Evolutionary conservation across 2,797 vertebrate genomes (phyloP).

Genomic region (Lepilemur septentrionalis): DNA sequence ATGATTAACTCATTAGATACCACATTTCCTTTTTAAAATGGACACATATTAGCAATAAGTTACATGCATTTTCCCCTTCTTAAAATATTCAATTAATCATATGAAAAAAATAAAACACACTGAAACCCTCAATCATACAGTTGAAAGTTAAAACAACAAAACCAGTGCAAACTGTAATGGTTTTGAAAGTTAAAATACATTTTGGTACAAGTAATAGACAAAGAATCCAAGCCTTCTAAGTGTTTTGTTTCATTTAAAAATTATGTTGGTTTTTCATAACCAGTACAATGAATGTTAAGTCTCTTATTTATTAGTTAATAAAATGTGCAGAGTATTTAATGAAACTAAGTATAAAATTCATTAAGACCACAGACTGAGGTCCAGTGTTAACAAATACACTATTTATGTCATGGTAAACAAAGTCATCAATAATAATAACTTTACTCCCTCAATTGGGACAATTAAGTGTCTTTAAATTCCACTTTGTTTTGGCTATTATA

Average conservation of each 20-base stretch:
- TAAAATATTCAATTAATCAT: conserved; percentile 40
- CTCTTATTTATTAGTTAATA: conserved; percentile 35
- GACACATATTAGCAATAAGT: conserved; percentile 42
- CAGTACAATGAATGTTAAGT: conserved; percentile 21
- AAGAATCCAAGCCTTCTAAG: background rate
- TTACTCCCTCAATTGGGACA: background rate
- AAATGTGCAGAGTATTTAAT: conserved; percentile 34
- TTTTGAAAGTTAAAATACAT: conserved; percentile 39
- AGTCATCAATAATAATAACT: conserved; percentile 35
- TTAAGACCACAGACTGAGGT: background rate
- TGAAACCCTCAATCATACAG: background rate
- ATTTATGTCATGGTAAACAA: conserved; percentile 12
- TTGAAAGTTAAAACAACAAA: conserved; percentile 53
- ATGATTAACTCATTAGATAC: conserved; percentile 68
- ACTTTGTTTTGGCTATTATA: conserved; percentile 45
- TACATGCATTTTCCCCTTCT: background rate
- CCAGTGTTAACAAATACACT: conserved; percentile 28
- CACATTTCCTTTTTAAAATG: conserved; percentile 58
- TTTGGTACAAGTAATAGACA: background rate
- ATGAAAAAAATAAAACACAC: background rate
- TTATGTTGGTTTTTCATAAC: background rate
- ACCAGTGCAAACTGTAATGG: background rate
- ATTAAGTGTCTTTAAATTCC: conserved; percentile 47
- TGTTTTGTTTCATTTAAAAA: conserved; percentile 50
- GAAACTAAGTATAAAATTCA: conserved; percentile 32